Conservation (phyloP, 2,888 invertebrate genomes). For the Halictus ligatus region DNA sequence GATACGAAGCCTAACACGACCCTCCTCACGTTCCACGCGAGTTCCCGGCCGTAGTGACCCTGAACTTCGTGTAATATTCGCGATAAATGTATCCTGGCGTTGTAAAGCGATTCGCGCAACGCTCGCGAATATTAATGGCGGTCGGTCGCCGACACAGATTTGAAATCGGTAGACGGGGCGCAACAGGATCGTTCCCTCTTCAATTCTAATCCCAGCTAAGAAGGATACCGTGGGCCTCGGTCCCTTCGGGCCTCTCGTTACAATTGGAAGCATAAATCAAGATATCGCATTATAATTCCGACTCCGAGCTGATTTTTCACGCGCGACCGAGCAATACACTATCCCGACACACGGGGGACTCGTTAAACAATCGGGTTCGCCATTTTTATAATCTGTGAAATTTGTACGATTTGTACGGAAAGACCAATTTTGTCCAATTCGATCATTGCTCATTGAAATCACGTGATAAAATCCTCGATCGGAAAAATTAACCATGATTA, state of each 20-base stretch:
- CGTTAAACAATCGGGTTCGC: not conserved
- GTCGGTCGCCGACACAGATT: constrained; percentile 30
- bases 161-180: constrained; percentile 22
- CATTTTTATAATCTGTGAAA: not conserved
- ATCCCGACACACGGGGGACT: not conserved
- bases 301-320: not conserved
- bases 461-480: too few species aligned
- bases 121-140: constrained; percentile 52
- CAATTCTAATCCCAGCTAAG: constrained; percentile 19
- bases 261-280: constrained; percentile 9
- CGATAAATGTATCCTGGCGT: constrained; percentile 47
- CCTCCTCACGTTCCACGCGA: constrained; percentile 56
- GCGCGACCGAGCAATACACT: not conserved
- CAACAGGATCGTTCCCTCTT: constrained; percentile 12
- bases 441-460: too few species aligned
- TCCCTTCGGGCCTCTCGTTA: not conserved
- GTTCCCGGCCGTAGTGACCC: constrained; percentile 53
- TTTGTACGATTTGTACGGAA: too few species aligned
- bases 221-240: not conserved
- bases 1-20: not conserved
- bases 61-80: constrained; percentile 63
- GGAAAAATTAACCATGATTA: too few species aligned
- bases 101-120: constrained; percentile 55
- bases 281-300: not conserved
- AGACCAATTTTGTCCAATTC: too few species aligned